Evolutionary conservation across 1,140 invertebrate genomes (phyloP), one percentile per base, ranked within the genome.

Genomic region (Trachymyrmex septentrionalis): DNA sequence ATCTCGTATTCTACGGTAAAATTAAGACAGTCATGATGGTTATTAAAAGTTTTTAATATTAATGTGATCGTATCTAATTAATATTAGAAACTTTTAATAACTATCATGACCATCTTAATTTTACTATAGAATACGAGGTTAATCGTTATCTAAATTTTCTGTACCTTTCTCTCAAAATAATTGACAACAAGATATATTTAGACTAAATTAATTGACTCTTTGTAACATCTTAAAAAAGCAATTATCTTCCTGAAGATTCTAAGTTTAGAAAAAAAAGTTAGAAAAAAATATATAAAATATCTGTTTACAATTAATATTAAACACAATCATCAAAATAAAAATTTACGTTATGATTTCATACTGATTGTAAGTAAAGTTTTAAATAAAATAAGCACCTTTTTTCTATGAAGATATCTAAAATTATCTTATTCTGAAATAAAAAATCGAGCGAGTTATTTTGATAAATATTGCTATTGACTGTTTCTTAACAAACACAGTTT

Each of bases 401-500:
- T 27, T 55, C 10, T 14, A 38, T 14, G 24, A 55, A 71, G 7
- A 48, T 48, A 27, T 72, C 27, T 19, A 44, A 44, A 2, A 34
- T n/a, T n/a, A n/a, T n/a, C n/a, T n/a, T n/a, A n/a, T 80, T 69
- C 38, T 69, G 6, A 48, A 50, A n/a, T 24, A 80, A 34, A 16
- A 44, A 44, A 44, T 44, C 10, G 12, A 0, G 27, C 24, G n/a
- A 69, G 4, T 69, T 69, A 55, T 69, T 38, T 53, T 9, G 0
- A 66, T n/a, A 19, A 55, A 7, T 44, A n/a, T 82, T 12, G 9
- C 1, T 69, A 63, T 10, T 21, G 50, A 59, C 10, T 59, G 10
- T 59, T 82, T 59, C 53, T 71, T 81, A 59, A 27, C 34, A 44
- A 77, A 50, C 34, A 44, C 6, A 71, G 38, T 69, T 81, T 27